Conservation (phyloP, 2,797 vertebrate species). For the Myoxocephalus aenaeus region DNA sequence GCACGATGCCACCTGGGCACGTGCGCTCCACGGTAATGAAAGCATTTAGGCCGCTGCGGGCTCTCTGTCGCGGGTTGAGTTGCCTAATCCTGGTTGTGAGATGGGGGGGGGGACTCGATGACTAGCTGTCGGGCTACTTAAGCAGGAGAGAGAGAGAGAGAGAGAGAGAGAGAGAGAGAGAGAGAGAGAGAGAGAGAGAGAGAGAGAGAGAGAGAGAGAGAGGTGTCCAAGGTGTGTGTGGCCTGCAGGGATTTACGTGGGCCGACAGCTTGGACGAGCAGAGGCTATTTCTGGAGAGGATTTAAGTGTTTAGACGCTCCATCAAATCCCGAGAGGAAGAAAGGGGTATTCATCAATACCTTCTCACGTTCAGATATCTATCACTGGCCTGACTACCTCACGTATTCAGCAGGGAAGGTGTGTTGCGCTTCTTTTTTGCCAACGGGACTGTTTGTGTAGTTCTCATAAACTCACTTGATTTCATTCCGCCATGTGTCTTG, state of each 20-base stretch:
- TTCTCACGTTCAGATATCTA: constrained; percentile 29
- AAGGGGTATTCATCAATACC: constrained; percentile 59
- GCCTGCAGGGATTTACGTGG: constrained; percentile 81
- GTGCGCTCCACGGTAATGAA: constrained; percentile 56
- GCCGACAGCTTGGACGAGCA: constrained; percentile 82
- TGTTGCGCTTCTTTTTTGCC: background rate
- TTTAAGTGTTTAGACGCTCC: constrained; percentile 83
- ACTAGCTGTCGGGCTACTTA: constrained; percentile 60
- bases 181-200: background rate
- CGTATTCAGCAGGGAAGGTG: background rate
- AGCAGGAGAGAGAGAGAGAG: constrained; percentile 13
- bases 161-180: constrained; percentile 4
- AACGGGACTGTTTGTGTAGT: too few relatives aligned
- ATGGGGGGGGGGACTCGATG: constrained; percentile 38
- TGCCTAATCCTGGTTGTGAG: constrained; percentile 72
- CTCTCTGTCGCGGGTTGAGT: constrained; percentile 38
- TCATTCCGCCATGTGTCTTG: background rate
- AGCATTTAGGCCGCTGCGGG: constrained; percentile 46
- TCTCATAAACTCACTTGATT: background rate
- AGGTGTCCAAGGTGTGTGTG: constrained; percentile 68
- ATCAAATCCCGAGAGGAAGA: constrained; percentile 81
- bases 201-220: constrained; percentile 10
- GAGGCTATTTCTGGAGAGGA: constrained; percentile 85
- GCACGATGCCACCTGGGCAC: constrained; percentile 46
- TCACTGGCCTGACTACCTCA: constrained; percentile 12